Evolutionary conservation across 2,113 vertebrate genomes (phyloP).

Genomic region (Balaeniceps rex): DNA sequence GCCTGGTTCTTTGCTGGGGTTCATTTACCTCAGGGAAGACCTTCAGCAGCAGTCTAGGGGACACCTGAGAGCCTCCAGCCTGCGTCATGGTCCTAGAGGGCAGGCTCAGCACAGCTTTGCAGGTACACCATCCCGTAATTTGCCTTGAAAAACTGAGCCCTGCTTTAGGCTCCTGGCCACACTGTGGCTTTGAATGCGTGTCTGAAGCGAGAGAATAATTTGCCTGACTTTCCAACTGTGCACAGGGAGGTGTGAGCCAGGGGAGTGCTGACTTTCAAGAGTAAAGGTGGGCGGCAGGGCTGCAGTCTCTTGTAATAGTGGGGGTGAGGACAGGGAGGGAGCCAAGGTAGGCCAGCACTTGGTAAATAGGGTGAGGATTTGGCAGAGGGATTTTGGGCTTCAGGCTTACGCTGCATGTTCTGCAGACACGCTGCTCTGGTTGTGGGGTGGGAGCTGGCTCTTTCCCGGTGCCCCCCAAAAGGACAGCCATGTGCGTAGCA

Average conservation of each 20-base stretch:
- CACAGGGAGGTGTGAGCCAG: accelerated
- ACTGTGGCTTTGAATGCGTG: background rate
- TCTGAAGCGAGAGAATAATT: background rate
- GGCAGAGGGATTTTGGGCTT: background rate
- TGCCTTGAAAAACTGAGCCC: background rate
- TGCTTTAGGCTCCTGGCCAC: background rate
- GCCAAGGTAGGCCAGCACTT: background rate
- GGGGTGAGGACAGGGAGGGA: background rate
- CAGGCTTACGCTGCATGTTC: background rate
- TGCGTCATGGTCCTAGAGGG: background rate
- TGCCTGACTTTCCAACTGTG: background rate
- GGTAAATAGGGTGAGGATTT: background rate
- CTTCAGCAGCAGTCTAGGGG: background rate
- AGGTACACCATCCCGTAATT: background rate
- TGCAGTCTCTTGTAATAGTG: background rate
- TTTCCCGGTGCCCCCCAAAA: accelerated
- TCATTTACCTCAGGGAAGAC: background rate
- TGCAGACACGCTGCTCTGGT: background rate
- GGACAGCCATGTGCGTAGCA: background rate
- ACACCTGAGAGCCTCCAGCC: background rate
- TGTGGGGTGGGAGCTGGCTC: background rate
- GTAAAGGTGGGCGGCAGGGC: background rate
- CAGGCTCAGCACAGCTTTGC: background rate
- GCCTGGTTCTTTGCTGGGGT: background rate
- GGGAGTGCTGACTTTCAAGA: background rate